A percentile compares a stretch with the other conserved stretches of the same genome.
phyloP scores from a whole-genome alignment of 2,797 vertebrate species.

The Poeciliopsis gracilis region DNA sequence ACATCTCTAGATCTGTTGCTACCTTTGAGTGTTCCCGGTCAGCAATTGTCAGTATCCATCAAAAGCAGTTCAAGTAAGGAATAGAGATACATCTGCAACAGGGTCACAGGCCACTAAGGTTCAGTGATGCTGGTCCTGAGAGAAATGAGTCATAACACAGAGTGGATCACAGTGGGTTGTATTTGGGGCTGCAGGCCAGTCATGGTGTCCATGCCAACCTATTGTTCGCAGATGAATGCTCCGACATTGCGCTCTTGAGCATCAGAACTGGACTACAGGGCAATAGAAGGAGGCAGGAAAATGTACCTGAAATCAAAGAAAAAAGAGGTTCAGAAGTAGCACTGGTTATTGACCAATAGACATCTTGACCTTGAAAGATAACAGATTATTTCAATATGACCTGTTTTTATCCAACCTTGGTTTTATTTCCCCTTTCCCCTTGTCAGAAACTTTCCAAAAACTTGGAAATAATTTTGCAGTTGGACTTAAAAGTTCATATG shows the following conservation, averaged over 20 bases:
- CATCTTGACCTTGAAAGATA: not conserved
- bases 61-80: not conserved
- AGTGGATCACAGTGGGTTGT: not conserved
- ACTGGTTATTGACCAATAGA: not conserved
- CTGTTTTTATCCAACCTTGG: not conserved
- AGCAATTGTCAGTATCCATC: not conserved
- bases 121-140: not conserved
- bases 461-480: not conserved
- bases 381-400: not conserved
- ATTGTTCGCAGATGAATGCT: not conserved
- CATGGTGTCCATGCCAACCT: not conserved
- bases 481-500: not conserved
- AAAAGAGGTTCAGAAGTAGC: too few species aligned
- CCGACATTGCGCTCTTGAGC: not conserved
- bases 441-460: not conserved
- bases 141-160: not conserved
- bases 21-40: too few species aligned
- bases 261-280: not conserved
- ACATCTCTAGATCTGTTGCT: not conserved
- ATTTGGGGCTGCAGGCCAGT: not conserved
- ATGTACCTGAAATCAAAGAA: too few species aligned
- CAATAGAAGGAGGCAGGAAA: not conserved
- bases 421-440: not conserved
- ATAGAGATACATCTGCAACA: not conserved
- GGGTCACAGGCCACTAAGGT: not conserved